A percentile compares a stretch with the other conserved stretches of the same genome.
Conservation (phyloP, 2,888 invertebrate genomes). For the Lordiphosa andalusiaca region DNA sequence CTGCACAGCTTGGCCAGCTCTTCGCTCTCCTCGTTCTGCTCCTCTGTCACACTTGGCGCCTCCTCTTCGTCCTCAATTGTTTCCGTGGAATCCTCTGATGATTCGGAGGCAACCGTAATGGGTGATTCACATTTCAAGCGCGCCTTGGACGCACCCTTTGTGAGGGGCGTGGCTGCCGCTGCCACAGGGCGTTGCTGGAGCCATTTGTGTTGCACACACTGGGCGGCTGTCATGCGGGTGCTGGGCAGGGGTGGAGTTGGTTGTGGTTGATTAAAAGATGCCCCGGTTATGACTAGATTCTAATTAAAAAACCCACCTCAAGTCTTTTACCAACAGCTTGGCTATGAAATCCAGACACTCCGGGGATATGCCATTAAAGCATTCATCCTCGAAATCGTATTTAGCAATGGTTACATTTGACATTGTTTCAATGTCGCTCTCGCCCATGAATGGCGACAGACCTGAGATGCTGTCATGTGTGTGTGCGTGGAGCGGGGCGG, state of each 20-base stretch:
- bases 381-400: slow-evolving; percentile 98
- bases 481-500: slow-evolving; percentile 7
- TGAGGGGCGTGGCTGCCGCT: slow-evolving; percentile 66
- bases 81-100: slow-evolving; percentile 63
- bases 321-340: slow-evolving; percentile 94
- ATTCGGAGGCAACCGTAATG: slow-evolving; percentile 63
- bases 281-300: slow-evolving; percentile 34
- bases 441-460: slow-evolving; percentile 98
- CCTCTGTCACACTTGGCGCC: slow-evolving; percentile 20
- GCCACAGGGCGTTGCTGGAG: slow-evolving; percentile 83
- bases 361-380: slow-evolving; percentile 95
- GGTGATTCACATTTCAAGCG: slow-evolving; percentile 77
- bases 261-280: slow-evolving; percentile 44
- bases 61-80: slow-evolving; percentile 59
- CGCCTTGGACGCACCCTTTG: slow-evolving; percentile 57
- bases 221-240: slow-evolving; percentile 89
- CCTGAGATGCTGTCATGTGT: slow-evolving; percentile 88
- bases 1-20: slow-evolving; percentile 54
- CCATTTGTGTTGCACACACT: slow-evolving; percentile 94
- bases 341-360: slow-evolving; percentile 98
- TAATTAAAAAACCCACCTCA: slow-evolving; percentile 85
- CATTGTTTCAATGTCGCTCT: slow-evolving; percentile 98
- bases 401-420: slow-evolving; percentile 98
- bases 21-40: slow-evolving; percentile 30
- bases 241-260: slow-evolving; percentile 79